Percentiles rank a stretch among this genome's conserved stretches.
phyloP scores from a whole-genome alignment of 2,113 vertebrate genomes.

The Corydoras maculifer region DNA sequence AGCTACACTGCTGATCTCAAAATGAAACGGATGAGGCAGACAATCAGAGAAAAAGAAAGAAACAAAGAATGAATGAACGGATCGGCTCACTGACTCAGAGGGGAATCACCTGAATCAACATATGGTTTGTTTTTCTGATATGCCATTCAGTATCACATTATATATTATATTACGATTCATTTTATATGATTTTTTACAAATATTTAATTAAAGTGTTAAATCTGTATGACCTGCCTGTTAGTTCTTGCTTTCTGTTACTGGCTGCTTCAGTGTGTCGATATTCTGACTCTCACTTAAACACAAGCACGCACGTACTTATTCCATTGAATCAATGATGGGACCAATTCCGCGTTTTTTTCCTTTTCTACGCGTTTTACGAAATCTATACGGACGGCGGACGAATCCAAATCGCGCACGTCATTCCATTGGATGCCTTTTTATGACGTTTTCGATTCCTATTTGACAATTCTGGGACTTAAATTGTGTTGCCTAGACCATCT shows the following conservation, averaged over 20 bases:
- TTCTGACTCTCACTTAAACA: neutral
- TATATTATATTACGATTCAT: neutral
- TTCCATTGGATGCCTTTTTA: constrained; percentile 36
- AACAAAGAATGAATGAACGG: constrained; percentile 23
- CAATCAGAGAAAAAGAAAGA: constrained; percentile 26
- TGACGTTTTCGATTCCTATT: constrained; percentile 50
- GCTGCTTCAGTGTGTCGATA: neutral
- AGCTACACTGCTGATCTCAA: constrained; percentile 8
- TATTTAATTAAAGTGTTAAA: neutral
- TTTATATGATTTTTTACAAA: neutral
- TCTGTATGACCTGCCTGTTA: neutral
- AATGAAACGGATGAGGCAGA: constrained; percentile 23
- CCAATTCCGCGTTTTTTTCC: constrained; percentile 1
- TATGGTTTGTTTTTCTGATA: constrained; percentile 32
- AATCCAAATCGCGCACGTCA: constrained; percentile 13
- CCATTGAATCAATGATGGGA: neutral
- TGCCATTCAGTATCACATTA: neutral
- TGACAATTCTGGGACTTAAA: constrained; percentile 31
- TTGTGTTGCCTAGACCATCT: too few relatives aligned
- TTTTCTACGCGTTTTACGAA: neutral
- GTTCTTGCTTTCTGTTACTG: neutral
- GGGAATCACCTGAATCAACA: constrained; percentile 7
- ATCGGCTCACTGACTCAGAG: neutral
- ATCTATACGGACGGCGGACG: neutral
- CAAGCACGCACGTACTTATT: neutral